phyloP scores from a whole-genome alignment of 2,888 invertebrate genomes.

The Rotaria macrura region DNA sequence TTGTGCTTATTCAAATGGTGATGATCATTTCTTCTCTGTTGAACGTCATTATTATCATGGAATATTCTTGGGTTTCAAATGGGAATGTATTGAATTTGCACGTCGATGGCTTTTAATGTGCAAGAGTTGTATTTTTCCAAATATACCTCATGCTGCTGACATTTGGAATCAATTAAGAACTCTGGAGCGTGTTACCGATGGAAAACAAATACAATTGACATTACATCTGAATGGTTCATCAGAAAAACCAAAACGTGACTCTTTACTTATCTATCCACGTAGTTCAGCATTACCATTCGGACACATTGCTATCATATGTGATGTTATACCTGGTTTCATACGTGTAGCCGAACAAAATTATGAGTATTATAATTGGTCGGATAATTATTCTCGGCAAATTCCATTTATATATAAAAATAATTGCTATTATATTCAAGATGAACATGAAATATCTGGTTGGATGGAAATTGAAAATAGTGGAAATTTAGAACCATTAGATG shows the following conservation, averaged over 20 bases:
- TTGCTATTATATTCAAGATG: not conserved
- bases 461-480: not conserved
- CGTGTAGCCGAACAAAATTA: constrained; percentile 5
- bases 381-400: not conserved
- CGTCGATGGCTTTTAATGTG: constrained; percentile 11
- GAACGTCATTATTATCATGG: constrained; percentile 3
- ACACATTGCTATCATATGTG: not conserved
- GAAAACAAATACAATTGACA: not conserved
- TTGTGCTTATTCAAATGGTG: not conserved
- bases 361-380: not conserved
- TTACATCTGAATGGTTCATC: not conserved
- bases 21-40: not conserved
- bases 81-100: constrained; percentile 11
- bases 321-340: not conserved
- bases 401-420: not conserved
- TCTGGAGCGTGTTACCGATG: not conserved
- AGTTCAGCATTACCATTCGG: not conserved
- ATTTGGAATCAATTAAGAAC: not conserved
- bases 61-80: not conserved
- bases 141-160: not conserved
- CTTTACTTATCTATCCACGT: not conserved
- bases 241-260: not conserved
- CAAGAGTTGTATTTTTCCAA: not conserved
- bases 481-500: not conserved
- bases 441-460: not conserved